Percentiles rank a stretch among this genome's conserved stretches.
phyloP scores from a whole-genome alignment of 2,888 invertebrate species.

The Troilus luridus region DNA sequence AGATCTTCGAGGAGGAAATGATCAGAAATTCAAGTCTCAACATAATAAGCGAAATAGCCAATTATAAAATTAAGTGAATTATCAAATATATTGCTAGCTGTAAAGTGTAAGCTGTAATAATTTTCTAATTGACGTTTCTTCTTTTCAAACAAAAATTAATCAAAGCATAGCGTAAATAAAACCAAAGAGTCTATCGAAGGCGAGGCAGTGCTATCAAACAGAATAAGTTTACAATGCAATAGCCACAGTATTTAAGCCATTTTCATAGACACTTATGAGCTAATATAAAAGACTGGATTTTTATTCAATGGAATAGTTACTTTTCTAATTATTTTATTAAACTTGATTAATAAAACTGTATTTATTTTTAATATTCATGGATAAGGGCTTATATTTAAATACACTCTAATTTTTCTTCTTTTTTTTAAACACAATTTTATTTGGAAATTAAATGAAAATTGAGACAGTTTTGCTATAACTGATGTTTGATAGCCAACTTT shows the following conservation, averaged over 20 bases:
- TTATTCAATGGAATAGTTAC: not conserved
- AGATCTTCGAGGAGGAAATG: not conserved
- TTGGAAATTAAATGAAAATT: too few species aligned
- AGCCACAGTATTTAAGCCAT: not conserved
- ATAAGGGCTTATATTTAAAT: too few species aligned
- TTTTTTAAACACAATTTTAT: too few species aligned
- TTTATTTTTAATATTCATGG: too few species aligned
- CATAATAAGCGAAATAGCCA: not conserved
- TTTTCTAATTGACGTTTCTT: not conserved
- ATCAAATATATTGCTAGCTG: not conserved
- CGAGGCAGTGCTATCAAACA: not conserved
- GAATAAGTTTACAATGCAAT: slow-evolving; percentile 17
- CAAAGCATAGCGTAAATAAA: slow-evolving; percentile 20
- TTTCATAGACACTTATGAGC: not conserved
- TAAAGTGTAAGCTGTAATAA: not conserved
- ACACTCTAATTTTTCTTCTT: too few species aligned
- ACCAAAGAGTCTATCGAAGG: not conserved
- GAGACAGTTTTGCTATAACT: too few species aligned
- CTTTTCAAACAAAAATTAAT: not conserved
- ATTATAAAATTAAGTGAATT: not conserved
- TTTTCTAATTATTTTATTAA: too few species aligned
- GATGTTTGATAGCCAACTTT: too few species aligned
- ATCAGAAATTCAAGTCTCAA: not conserved
- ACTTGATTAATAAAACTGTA: too few species aligned
- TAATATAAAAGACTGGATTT: not conserved